phyloP scores from a whole-genome alignment of 2,888 invertebrate species.

The Agonopterix alstromeriana region DNA sequence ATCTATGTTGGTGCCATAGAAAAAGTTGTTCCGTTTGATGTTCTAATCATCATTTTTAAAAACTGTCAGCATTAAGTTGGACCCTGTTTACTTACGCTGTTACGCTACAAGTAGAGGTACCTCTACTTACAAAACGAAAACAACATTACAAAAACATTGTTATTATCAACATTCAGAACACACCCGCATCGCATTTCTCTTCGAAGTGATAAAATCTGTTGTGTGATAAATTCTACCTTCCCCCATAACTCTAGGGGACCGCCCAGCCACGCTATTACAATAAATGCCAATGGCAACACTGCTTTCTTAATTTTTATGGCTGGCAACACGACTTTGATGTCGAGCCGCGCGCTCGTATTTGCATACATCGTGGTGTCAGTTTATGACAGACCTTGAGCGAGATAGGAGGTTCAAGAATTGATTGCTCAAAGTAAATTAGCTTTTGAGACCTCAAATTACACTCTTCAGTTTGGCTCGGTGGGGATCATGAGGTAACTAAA shows the following conservation, averaged over 20 bases:
- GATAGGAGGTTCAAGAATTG: background rate
- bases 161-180: background rate
- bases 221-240: background rate
- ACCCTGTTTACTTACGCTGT: no score
- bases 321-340: constrained; percentile 12
- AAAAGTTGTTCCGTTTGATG: no score
- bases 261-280: constrained; percentile 1
- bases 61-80: no score
- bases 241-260: constrained; percentile 1
- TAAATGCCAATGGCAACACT: constrained; percentile 5
- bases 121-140: no score
- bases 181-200: constrained; percentile 3
- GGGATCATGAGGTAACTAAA: no score
- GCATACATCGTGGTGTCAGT: constrained; percentile 10
- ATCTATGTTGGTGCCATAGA: no score
- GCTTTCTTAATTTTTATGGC: constrained; percentile 12
- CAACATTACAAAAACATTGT: no score
- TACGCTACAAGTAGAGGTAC: no score
- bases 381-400: constrained; percentile 1
- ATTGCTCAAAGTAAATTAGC: background rate
- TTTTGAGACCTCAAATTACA: no score
- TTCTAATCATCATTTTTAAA: no score
- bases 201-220: constrained; percentile 1
- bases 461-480: no score
- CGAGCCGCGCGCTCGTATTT: constrained; percentile 6